A percentile compares a stretch with the other conserved stretches of the same genome.
Evolutionary conservation across 1,140 invertebrate species (phyloP).

Genomic region (Drosophila lacertosa): DNA sequence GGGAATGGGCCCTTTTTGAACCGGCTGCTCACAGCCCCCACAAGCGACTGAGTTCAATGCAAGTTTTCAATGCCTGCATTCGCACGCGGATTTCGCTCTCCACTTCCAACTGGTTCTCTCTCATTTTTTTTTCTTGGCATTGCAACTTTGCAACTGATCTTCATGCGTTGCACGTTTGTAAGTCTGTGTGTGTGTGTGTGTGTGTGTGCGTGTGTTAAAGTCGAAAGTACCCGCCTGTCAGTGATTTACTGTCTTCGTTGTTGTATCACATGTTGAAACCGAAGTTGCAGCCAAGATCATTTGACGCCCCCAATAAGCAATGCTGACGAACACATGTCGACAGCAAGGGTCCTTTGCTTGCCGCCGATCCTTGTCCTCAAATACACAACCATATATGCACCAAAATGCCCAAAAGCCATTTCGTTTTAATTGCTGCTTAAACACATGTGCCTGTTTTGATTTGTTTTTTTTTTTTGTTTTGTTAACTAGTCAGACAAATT

Average conservation of each 20-base stretch:
- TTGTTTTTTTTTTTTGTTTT: conserved; percentile 22
- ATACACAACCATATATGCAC: conserved; percentile 10
- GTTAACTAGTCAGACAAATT: conserved; percentile 34
- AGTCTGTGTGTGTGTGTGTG: neutral
- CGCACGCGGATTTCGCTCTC: conserved; percentile 18
- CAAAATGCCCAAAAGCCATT: conserved; percentile 13
- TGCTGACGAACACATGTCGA: conserved; percentile 60
- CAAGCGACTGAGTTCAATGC: conserved; percentile 45
- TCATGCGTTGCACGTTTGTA: conserved; percentile 60
- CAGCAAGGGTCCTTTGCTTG: conserved; percentile 34
- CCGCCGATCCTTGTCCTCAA: conserved; percentile 40
- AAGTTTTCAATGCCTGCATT: conserved; percentile 20
- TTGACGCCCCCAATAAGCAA: conserved; percentile 56
- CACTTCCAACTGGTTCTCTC: conserved; percentile 60
- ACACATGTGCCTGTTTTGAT: conserved; percentile 68
- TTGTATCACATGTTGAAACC: conserved; percentile 39
- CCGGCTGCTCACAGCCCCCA: conserved; percentile 46
- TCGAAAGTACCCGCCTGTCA: conserved; percentile 15
- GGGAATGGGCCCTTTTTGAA: conserved; percentile 44
- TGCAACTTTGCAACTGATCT: conserved; percentile 48
- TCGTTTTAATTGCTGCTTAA: conserved; percentile 48
- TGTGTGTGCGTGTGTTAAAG: conserved; percentile 4
- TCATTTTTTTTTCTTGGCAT: conserved; percentile 9
- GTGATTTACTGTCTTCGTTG: conserved; percentile 56
- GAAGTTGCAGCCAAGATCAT: conserved; percentile 50